Percentiles rank a stretch among this genome's conserved stretches.
Conservation (phyloP, 1,140 invertebrate genomes). For the Lordiphosa stackelbergi region DNA sequence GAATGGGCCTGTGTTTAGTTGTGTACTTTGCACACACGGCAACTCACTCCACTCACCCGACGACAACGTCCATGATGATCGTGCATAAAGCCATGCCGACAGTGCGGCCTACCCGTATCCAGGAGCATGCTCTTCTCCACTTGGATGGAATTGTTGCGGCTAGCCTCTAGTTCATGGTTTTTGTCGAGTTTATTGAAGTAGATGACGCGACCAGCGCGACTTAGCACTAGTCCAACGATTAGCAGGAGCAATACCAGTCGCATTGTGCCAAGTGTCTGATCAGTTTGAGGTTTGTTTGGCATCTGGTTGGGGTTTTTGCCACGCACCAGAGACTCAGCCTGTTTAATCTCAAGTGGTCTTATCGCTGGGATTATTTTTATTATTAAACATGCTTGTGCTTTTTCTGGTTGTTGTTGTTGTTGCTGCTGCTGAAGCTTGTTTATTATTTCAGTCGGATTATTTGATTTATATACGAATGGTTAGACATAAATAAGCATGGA, state of each 20-base stretch:
- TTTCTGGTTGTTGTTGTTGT: not conserved
- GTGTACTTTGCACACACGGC: not conserved
- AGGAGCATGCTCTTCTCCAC: conserved; percentile 56
- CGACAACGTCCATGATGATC: conserved; percentile 64
- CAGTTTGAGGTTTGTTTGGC: conserved; percentile 20
- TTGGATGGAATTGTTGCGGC: not conserved
- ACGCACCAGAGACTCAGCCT: not conserved
- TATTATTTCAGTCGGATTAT: no score
- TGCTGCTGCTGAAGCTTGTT: no score
- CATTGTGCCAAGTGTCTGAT: conserved; percentile 2
- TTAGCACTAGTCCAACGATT: not conserved
- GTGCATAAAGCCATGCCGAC: conserved; percentile 39
- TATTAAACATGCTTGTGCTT: no score
- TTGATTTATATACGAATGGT: no score
- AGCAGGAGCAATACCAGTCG: conserved; percentile 1
- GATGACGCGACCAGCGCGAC: conserved; percentile 40
- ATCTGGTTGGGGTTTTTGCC: conserved; percentile 9
- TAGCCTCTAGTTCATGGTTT: conserved; percentile 1
- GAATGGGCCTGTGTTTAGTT: not conserved
- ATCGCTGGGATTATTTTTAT: not conserved
- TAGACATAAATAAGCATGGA: no score
- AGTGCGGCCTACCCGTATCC: conserved; percentile 20
- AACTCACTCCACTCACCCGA: conserved; percentile 33
- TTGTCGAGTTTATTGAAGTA: conserved; percentile 38
- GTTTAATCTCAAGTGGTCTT: not conserved